A percentile compares a stretch with the other conserved stretches of the same genome.
phyloP scores from a whole-genome alignment of 2,113 vertebrate species.

The Python bivittatus region DNA sequence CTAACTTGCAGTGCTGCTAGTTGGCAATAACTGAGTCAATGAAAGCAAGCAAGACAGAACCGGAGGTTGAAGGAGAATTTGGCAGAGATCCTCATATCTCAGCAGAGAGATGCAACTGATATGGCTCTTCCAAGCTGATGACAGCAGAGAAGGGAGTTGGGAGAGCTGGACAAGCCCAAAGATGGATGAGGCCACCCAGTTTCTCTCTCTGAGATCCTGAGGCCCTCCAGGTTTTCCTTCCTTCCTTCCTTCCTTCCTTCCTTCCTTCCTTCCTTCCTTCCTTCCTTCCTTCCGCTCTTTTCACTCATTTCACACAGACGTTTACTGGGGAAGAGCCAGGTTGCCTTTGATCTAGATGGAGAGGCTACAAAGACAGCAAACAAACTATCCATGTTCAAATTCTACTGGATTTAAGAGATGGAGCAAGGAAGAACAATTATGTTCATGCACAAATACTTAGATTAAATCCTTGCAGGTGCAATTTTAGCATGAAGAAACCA shows the following conservation, averaged over 20 bases:
- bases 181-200: not conserved
- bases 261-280: not conserved
- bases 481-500: not conserved
- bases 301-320: not conserved
- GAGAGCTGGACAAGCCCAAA: not conserved
- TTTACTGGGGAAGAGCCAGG: not conserved
- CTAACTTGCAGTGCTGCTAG: not conserved
- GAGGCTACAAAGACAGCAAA: not conserved
- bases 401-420: not conserved
- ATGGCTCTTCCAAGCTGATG: not conserved
- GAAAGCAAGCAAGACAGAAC: not conserved
- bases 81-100: not conserved
- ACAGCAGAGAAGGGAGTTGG: fast-evolving
- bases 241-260: not conserved
- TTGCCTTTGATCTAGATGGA: not conserved
- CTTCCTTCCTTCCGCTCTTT: not conserved
- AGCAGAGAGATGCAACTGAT: fast-evolving
- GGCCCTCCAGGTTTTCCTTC: no score
- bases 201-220: not conserved
- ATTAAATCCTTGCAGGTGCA: not conserved
- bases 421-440: no score
- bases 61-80: not conserved
- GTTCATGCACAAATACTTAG: not conserved
- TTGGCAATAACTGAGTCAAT: not conserved
- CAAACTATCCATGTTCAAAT: not conserved